A percentile compares a stretch with the other conserved stretches of the same genome.
Evolutionary conservation across 2,888 invertebrate species (phyloP).

Genomic region (Philonicus albiceps): DNA sequence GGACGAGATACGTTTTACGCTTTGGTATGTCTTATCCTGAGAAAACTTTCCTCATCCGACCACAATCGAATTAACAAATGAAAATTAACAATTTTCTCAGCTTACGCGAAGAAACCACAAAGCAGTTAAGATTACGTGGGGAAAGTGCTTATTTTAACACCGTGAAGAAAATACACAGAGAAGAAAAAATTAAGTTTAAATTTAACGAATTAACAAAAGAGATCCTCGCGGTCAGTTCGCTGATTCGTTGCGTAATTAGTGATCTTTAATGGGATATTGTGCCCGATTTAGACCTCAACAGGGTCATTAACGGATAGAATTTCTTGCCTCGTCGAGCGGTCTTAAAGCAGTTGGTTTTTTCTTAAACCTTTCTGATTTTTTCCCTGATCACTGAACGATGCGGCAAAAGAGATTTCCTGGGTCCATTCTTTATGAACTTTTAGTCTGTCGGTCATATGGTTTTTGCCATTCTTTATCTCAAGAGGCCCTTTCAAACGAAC

Average conservation of each 20-base stretch:
- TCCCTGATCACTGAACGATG: not conserved
- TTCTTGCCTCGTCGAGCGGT: not conserved
- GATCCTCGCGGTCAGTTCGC: not conserved
- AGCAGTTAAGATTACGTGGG: not conserved
- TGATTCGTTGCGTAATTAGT: not conserved
- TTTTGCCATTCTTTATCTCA: constrained; percentile 41
- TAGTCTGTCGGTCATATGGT: constrained; percentile 36
- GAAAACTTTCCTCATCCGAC: not conserved
- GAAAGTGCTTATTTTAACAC: not conserved
- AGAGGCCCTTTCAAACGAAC: constrained; percentile 23
- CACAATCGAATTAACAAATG: not conserved
- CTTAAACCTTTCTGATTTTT: not conserved
- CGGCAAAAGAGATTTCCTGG: constrained; percentile 34
- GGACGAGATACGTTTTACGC: not conserved
- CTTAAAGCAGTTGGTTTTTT: not conserved
- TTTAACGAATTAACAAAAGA: not conserved
- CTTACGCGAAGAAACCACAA: not conserved
- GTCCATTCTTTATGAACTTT: constrained; percentile 29
- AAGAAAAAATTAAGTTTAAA: not conserved
- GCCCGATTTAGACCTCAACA: not conserved
- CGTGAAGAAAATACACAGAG: not conserved
- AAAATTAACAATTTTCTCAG: not conserved
- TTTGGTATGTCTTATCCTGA: not conserved
- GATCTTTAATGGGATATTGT: not conserved
- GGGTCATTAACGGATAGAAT: constrained; percentile 5